Evolutionary conservation across 2,888 invertebrate genomes (phyloP).

Genomic region (Aleiodes leptofemur): DNA sequence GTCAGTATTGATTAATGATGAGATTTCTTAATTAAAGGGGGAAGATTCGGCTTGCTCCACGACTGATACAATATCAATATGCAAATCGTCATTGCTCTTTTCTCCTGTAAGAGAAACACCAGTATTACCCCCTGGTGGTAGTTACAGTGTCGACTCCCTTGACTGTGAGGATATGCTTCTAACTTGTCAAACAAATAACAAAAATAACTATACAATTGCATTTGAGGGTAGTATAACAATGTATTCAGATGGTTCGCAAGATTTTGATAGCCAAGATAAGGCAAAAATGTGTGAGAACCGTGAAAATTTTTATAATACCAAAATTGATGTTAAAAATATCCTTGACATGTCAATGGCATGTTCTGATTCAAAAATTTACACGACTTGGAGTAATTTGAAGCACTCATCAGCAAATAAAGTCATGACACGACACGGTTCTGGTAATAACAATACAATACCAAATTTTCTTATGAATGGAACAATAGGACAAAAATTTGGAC

Average conservation of each 20-base stretch:
- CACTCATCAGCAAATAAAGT: slow-evolving; percentile 78
- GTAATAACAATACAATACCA: slow-evolving; percentile 81
- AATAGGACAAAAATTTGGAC: neutral
- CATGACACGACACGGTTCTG: slow-evolving; percentile 83
- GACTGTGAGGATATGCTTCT: slow-evolving; percentile 94
- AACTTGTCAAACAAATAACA: slow-evolving; percentile 92
- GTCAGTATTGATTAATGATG: neutral
- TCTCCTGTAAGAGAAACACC: slow-evolving; percentile 91
- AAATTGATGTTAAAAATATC: slow-evolving; percentile 68
- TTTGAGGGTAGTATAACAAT: slow-evolving; percentile 92
- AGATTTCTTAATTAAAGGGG: slow-evolving; percentile 75
- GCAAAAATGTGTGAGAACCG: slow-evolving; percentile 68
- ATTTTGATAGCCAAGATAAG: slow-evolving; percentile 73
- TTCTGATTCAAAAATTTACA: slow-evolving; percentile 89
- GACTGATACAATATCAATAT: slow-evolving; percentile 89
- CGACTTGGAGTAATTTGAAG: slow-evolving; percentile 92
- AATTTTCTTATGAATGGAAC: slow-evolving; percentile 65
- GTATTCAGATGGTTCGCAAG: slow-evolving; percentile 84
- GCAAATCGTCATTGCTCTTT: slow-evolving; percentile 93
- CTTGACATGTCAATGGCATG: slow-evolving; percentile 89
- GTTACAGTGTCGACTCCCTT: slow-evolving; percentile 93
- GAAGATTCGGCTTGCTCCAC: slow-evolving; percentile 86
- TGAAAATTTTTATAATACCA: slow-evolving; percentile 67
- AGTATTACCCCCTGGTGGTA: slow-evolving; percentile 81
- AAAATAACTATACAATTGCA: slow-evolving; percentile 96